Evolutionary conservation across 2,113 vertebrate genomes (phyloP), one percentile per base, ranked within the genome.

Genomic region (Mus spicilegus): DNA sequence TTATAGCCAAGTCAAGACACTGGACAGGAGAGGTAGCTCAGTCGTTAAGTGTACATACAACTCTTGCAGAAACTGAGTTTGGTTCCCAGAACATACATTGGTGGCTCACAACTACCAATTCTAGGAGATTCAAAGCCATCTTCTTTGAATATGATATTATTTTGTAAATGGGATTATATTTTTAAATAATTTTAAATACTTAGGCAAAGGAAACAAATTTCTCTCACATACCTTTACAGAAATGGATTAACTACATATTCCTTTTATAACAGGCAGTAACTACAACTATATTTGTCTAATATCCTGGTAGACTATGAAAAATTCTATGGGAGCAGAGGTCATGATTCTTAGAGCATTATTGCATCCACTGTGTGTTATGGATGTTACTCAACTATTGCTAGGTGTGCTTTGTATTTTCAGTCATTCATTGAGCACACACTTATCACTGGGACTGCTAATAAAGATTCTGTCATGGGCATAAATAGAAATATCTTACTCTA

Each of bases 371-470:
- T 67, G 4, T 24, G 51, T 54, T 88, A 24, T 56, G 39, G 1
- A 10, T 67, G n/a, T 1, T 91, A 78, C 77, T 0, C 42, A 93
- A 46, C 26, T 87, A 89, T 1, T 22, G 16, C 39, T 78, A 72
- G 65, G 65, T 30, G 51, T 33, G 78, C 69, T 73, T 85, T 95
- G 58, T 36, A 36, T 42, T 91, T 96, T 61, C 73, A 94, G 61
- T 75, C 51, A 80, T 85, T 96, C 36, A 81, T 76, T 84, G 80
- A 95, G 69, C 20, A 96, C 61, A 97, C 84, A 81, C 2, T 85
- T 85, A 91, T 61, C 30, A 61, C 17, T 80, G 3, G 54, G 42
- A 78, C 24, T 28, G 39, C 33, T 58, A 96, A 73, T 67, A 69
- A 92, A 70, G 49, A 56, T 84, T 88, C 42, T 84, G 30, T 36